Evolutionary conservation across 2,888 invertebrate species (phyloP), one percentile per base, ranked within the genome.

Genomic region (Blera fallax): DNA sequence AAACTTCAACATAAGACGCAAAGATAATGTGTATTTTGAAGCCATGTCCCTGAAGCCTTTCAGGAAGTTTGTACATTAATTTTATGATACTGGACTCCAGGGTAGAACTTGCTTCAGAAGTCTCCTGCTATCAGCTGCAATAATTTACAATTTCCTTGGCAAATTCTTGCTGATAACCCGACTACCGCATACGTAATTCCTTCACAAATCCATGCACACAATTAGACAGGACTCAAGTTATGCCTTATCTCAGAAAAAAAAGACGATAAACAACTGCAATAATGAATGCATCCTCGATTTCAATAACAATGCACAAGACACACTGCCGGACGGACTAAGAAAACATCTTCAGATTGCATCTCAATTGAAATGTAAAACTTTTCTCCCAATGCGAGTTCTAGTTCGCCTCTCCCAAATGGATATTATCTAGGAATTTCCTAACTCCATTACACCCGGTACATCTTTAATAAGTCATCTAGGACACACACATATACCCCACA

Each of bases 391-490:
- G 50, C 34, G 37, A 40, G 56, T 52, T 40, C 24, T 24, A 69
- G 43, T 0, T 45, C 7, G 29, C 56, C 45, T 69, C 24, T n/a
- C 52, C 60, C 43, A 34, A 54, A 54, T 60, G 56, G 43, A 58
- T 65, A 70, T 85, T 65, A 80, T 80, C 80, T 78, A 34, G 5
- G 60, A 62, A 60, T 73, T 60, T 83, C 40, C 62, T 64, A 80
- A 62, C 74, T 45, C 80, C 65, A 76, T 85, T 85, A 80, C 70
- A 80, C 27, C 58, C 34, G 56, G 81, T 72, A 72, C 76, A 67
- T 85, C 76, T 77, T 81, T 81, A 85, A 85, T 85, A 85, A 85
- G 85, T 85, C 80, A 84, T 74, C 69, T 70, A 74, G 65, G 64
- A 54, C 48, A 56, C 54, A 40, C 29, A 77, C 58, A 58, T 5